Evolutionary conservation across 2,888 invertebrate genomes (phyloP).

Genomic region (Limnephilus auricula): DNA sequence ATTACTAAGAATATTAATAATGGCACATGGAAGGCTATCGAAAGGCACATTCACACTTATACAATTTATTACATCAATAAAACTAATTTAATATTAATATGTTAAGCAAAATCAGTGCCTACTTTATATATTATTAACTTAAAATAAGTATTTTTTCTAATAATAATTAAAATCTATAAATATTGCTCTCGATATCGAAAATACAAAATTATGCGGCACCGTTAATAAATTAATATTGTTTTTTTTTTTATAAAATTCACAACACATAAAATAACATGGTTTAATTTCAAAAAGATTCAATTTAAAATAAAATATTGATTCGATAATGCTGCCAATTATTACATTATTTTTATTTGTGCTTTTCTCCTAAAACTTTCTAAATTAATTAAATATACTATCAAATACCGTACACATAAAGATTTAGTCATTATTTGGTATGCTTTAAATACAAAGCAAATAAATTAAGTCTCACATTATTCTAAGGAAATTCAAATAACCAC

Average conservation of each 20-base stretch:
- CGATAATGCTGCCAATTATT: conserved; percentile 10
- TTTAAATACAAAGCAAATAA: conserved; percentile 54
- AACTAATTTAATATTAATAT: conserved; percentile 27
- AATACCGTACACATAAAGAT: conserved; percentile 37
- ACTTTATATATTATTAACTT: conserved; percentile 3
- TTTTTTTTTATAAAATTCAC: conserved; percentile 19
- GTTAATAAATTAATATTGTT: neutral
- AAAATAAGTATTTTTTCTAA: conserved; percentile 3
- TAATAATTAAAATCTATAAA: conserved; percentile 8
- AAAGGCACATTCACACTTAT: conserved; percentile 28
- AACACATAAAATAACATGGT: conserved; percentile 25
- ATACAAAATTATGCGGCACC: neutral
- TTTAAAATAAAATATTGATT: neutral
- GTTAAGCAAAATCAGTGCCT: conserved; percentile 46
- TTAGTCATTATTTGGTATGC: conserved; percentile 51
- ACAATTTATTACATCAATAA: neutral
- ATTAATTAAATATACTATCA: conserved; percentile 12
- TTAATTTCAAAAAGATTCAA: neutral
- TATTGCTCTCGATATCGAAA: conserved; percentile 9
- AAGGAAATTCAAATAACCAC: neutral
- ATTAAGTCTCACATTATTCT: conserved; percentile 43
- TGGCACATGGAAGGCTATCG: conserved; percentile 37
- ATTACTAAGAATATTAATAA: conserved; percentile 19
- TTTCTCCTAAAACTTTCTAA: neutral
- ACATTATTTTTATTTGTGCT: neutral